Evolutionary conservation across 2,797 vertebrate species (phyloP).

Genomic region (Sternotherus odoratus): DNA sequence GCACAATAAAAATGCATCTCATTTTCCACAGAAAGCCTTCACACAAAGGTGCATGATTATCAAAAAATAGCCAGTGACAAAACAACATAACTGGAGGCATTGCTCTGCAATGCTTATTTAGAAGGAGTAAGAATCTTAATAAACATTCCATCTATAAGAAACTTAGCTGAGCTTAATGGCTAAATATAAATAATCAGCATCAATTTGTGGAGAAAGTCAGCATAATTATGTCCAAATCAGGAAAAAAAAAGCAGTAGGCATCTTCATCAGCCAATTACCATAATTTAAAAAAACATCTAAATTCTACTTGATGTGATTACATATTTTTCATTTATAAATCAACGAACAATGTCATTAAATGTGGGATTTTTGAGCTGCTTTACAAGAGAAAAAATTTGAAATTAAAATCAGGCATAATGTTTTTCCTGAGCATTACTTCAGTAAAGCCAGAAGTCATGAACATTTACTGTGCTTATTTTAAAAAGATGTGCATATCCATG

Average conservation of each 20-base stretch:
- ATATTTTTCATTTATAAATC: background rate
- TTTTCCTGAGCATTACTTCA: background rate
- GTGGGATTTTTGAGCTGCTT: background rate
- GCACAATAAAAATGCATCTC: background rate
- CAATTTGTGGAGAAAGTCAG: background rate
- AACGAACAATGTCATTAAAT: background rate
- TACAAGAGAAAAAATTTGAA: background rate
- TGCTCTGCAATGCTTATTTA: background rate
- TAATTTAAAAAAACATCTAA: background rate
- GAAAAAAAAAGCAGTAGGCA: background rate
- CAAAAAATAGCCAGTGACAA: background rate
- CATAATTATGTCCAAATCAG: background rate
- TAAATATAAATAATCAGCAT: background rate
- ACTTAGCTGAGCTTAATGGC: background rate
- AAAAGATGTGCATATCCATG: background rate
- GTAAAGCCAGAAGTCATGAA: fast-evolving
- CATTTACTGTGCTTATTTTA: background rate
- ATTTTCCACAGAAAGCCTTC: background rate
- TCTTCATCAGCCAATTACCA: background rate
- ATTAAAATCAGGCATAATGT: background rate
- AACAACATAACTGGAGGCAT: background rate
- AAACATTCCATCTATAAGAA: background rate
- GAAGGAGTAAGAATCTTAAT: background rate
- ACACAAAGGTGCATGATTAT: background rate
- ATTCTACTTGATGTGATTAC: background rate